phyloP scores from a whole-genome alignment of 2,113 vertebrate species.

The Ailuropoda melanoleuca region DNA sequence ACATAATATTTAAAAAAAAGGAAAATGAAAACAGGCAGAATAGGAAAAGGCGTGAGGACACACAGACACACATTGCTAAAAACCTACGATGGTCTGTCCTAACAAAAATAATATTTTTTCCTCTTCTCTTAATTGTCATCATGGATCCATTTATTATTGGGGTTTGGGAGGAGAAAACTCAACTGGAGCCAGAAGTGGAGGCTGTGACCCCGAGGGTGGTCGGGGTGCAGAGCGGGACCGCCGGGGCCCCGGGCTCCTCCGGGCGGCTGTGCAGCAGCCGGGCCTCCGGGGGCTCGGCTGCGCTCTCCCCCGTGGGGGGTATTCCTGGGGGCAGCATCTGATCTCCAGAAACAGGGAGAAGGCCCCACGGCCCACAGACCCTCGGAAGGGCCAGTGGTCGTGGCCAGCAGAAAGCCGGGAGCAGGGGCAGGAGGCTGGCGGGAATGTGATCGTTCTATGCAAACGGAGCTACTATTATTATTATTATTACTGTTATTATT shows the following conservation, averaged over 20 bases:
- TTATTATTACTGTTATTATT: conserved; percentile 41
- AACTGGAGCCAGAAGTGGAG: conserved; percentile 11
- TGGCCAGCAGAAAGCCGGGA: not conserved
- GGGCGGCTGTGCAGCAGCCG: not conserved
- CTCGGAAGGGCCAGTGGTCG: not conserved
- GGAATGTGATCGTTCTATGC: not conserved
- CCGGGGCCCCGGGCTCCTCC: not conserved
- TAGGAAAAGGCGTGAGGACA: conserved; percentile 72
- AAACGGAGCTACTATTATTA: not conserved
- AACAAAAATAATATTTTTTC: conserved; percentile 77
- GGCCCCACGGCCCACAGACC: not conserved
- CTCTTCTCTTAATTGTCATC: conserved; percentile 60
- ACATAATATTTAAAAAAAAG: conserved; percentile 85
- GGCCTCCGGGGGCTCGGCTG: not conserved
- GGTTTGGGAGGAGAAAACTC: conserved; percentile 29
- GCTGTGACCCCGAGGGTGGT: not conserved
- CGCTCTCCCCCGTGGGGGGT: not conserved
- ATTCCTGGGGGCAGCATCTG: not conserved
- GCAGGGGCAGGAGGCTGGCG: not conserved
- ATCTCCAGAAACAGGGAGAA: not conserved
- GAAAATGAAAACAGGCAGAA: conserved; percentile 76
- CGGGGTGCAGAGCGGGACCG: not conserved
- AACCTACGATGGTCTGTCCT: conserved; percentile 77
- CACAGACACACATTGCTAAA: conserved; percentile 80
- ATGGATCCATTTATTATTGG: conserved; percentile 62